A percentile compares a stretch with the other conserved stretches of the same genome.
Evolutionary conservation across 2,888 invertebrate species (phyloP).

Genomic region (Uloborus plumipes): DNA sequence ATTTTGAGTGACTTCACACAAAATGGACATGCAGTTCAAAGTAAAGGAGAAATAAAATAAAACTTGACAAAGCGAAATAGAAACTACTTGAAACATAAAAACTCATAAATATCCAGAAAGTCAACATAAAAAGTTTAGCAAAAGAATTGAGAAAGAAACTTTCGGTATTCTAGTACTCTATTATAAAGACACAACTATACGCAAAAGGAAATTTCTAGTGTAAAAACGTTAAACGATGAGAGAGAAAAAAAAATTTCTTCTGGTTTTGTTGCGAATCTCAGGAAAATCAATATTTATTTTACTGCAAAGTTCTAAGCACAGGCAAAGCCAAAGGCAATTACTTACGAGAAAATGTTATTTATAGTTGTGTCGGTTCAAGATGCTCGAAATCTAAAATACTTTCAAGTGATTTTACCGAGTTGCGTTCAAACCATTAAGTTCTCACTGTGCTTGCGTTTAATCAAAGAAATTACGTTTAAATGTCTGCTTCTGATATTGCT

Average conservation of each 20-base stretch:
- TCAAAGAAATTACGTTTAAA: constrained; percentile 37
- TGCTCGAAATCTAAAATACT: constrained; percentile 52
- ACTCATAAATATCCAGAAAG: constrained; percentile 56
- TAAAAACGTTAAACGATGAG: constrained; percentile 26
- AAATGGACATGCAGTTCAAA: constrained; percentile 53
- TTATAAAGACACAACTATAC: constrained; percentile 51
- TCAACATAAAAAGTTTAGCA: constrained; percentile 59
- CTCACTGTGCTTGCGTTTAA: constrained; percentile 25
- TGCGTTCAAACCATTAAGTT: constrained; percentile 42
- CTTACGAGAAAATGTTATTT: constrained; percentile 51
- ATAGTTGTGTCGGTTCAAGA: constrained; percentile 53
- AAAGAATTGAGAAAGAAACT: constrained; percentile 31
- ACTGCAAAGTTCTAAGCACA: constrained; percentile 31
- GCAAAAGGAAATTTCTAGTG: constrained; percentile 50
- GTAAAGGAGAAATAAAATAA: constrained; percentile 20
- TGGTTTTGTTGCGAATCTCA: constrained; percentile 20
- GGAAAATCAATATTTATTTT: constrained; percentile 51
- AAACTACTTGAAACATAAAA: constrained; percentile 60
- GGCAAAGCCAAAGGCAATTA: constrained; percentile 36
- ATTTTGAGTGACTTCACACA: constrained; percentile 59
- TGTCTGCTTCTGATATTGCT: constrained; percentile 21
- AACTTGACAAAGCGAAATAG: constrained; percentile 61
- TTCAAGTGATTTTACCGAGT: constrained; percentile 46
- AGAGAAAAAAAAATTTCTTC: constrained; percentile 19
- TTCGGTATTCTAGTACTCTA: constrained; percentile 44